phyloP scores from a whole-genome alignment of 2,797 vertebrate genomes.

The Lateolabrax maculatus region DNA sequence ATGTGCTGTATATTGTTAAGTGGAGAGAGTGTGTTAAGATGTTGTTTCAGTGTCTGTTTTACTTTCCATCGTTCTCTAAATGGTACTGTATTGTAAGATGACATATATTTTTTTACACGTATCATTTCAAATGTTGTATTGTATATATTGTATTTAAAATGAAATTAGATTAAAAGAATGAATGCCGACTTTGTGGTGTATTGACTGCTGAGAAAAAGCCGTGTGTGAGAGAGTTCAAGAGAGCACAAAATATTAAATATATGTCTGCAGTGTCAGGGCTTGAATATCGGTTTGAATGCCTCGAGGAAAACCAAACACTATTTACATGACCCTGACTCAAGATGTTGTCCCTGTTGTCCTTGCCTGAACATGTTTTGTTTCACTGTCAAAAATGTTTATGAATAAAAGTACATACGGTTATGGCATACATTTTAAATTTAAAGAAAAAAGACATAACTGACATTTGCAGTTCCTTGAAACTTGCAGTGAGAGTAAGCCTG shows the following conservation, averaged over 20 bases:
- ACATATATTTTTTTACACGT: slow-evolving; percentile 89
- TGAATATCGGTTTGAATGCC: slow-evolving; percentile 27
- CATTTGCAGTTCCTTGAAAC: slow-evolving; percentile 75
- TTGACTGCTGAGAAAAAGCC: slow-evolving; percentile 26
- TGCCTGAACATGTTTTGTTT: slow-evolving; percentile 49
- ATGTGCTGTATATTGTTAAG: slow-evolving; percentile 70
- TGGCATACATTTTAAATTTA: slow-evolving; percentile 32
- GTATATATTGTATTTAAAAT: slow-evolving; percentile 83
- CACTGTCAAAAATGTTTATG: slow-evolving; percentile 36
- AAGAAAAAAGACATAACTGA: slow-evolving; percentile 26
- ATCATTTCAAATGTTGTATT: slow-evolving; percentile 84
- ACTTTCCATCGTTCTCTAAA: slow-evolving; percentile 78
- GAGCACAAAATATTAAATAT: slow-evolving; percentile 28
- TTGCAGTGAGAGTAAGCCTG: slow-evolving; percentile 50
- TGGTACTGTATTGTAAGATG: slow-evolving; percentile 88
- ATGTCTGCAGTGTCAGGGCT: slow-evolving; percentile 24
- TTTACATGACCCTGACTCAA: slow-evolving; percentile 49
- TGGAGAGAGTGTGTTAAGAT: slow-evolving; percentile 75
- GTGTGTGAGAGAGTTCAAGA: neutral
- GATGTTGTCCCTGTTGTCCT: slow-evolving; percentile 30
- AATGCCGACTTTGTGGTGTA: slow-evolving; percentile 67
- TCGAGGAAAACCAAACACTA: slow-evolving; percentile 23
- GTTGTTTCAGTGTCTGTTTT: slow-evolving; percentile 77
- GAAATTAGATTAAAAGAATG: slow-evolving; percentile 79
- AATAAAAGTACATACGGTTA: slow-evolving; percentile 29